A percentile compares a stretch with the other conserved stretches of the same genome.
These are phyloP conservation scores for Microchirus variegatus DNA, from an alignment of 2,797 vertebrate species.

Conservation along the genomic window DNA sequence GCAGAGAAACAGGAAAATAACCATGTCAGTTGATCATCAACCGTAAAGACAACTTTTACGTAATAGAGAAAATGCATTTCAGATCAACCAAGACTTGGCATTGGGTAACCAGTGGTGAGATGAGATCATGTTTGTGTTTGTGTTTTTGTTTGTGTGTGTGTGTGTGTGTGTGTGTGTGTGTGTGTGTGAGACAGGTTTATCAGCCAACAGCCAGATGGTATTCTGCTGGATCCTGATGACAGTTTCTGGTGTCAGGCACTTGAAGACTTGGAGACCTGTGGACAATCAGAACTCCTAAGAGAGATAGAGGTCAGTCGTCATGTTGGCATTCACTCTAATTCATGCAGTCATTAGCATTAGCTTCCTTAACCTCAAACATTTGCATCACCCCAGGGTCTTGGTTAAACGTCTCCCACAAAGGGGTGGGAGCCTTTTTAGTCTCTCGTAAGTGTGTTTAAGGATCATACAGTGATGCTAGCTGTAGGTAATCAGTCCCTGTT, in stretches of 20 bases:
- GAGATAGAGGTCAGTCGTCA: constrained; percentile 90
- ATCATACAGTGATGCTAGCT: too few relatives aligned
- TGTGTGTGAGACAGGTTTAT: constrained; percentile 77
- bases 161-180: not conserved
- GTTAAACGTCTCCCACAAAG: too few relatives aligned
- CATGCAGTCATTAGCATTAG: not conserved
- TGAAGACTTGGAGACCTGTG: constrained; percentile 97
- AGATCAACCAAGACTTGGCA: too few relatives aligned
- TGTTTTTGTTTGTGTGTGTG: not conserved
- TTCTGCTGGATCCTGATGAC: constrained; percentile 89
- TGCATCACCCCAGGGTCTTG: too few relatives aligned
- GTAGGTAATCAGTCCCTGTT: too few relatives aligned
- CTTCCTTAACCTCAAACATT: not conserved
- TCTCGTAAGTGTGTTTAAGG: too few relatives aligned
- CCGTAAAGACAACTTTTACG: too few relatives aligned
- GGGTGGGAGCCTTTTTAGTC: too few relatives aligned
- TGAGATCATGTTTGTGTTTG: not conserved
- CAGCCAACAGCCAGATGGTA: constrained; percentile 86
- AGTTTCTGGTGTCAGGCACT: constrained; percentile 97
- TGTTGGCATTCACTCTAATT: not conserved
- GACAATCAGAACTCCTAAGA: constrained; percentile 95
- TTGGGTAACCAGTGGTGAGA: too few relatives aligned
- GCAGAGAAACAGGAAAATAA: constrained; percentile 14
- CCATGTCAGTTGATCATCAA: not conserved
- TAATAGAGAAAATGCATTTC: too few relatives aligned